Evolutionary conservation across 2,888 invertebrate genomes (phyloP).

Genomic region (Malachius bipustulatus): DNA sequence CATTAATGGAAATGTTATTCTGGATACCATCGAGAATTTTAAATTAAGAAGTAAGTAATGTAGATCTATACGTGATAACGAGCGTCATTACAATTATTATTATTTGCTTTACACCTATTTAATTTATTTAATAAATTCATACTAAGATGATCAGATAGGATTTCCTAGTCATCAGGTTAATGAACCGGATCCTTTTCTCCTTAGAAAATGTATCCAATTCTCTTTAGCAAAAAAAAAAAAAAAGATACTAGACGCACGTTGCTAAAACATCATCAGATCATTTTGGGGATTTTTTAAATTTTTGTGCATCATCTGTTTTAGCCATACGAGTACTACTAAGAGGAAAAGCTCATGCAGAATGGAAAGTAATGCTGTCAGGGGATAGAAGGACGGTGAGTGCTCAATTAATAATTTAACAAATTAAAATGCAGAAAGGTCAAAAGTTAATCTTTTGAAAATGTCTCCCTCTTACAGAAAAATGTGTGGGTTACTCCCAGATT

Average conservation of each 20-base stretch:
- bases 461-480: not conserved
- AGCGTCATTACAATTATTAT: not conserved
- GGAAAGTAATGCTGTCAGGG: slow-evolving; percentile 63
- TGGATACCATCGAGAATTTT: slow-evolving; percentile 62
- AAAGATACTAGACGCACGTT: no score
- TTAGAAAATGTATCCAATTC: no score
- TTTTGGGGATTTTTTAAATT: slow-evolving; percentile 11
- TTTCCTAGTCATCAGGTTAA: no score
- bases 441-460: not conserved
- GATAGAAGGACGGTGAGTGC: slow-evolving; percentile 51
- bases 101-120: no score
- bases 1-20: slow-evolving; percentile 52
- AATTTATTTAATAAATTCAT: no score
- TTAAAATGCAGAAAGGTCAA: not conserved
- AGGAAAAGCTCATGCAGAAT: slow-evolving; percentile 65
- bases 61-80: not conserved
- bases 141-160: no score
- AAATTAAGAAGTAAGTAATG: slow-evolving; percentile 53
- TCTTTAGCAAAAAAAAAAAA: no score
- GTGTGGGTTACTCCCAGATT: not conserved
- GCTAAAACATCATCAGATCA: no score
- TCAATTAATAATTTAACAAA: not conserved
- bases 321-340: slow-evolving; percentile 57
- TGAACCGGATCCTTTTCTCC: no score
- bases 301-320: no score